Conservation (phyloP, 2,888 invertebrate species). For the Rhyacophila evoluta region DNA sequence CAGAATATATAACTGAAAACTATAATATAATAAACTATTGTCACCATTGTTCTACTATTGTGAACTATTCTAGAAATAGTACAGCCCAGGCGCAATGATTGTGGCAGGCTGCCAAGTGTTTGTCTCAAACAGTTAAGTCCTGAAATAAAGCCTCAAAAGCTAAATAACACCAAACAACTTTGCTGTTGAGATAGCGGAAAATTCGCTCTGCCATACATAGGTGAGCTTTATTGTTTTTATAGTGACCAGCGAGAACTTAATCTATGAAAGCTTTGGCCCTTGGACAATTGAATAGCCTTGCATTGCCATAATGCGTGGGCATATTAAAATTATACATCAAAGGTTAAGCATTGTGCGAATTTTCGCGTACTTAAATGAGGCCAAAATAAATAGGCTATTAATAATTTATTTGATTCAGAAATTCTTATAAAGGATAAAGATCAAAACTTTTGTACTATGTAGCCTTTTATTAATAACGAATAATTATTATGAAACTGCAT, state of each 20-base stretch:
- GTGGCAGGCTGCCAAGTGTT: constrained; percentile 22
- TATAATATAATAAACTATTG: too few relatives aligned
- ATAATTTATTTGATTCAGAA: too few relatives aligned
- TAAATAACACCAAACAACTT: constrained; percentile 22
- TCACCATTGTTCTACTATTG: neutral
- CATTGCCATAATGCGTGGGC: too few relatives aligned
- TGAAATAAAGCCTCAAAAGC: constrained; percentile 17
- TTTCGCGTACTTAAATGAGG: too few relatives aligned
- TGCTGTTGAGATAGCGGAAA: neutral
- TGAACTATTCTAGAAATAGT: neutral
- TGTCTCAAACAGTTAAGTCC: constrained; percentile 22
- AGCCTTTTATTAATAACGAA: too few relatives aligned
- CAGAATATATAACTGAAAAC: too few relatives aligned
- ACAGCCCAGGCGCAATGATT: constrained; percentile 11
- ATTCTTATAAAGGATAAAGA: too few relatives aligned
- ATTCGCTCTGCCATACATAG: neutral
- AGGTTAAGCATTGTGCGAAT: too few relatives aligned
- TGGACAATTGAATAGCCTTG: neutral
- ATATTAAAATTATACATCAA: too few relatives aligned
- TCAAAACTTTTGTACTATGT: too few relatives aligned
- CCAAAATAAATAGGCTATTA: too few relatives aligned
- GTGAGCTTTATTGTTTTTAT: neutral
- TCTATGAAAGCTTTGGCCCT: neutral
- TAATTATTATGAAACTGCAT: too few relatives aligned
- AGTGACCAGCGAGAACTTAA: neutral